Evolutionary conservation across 1,140 invertebrate genomes (phyloP), one percentile per base, ranked within the genome.

Genomic region (Euura saliciscinereae): DNA sequence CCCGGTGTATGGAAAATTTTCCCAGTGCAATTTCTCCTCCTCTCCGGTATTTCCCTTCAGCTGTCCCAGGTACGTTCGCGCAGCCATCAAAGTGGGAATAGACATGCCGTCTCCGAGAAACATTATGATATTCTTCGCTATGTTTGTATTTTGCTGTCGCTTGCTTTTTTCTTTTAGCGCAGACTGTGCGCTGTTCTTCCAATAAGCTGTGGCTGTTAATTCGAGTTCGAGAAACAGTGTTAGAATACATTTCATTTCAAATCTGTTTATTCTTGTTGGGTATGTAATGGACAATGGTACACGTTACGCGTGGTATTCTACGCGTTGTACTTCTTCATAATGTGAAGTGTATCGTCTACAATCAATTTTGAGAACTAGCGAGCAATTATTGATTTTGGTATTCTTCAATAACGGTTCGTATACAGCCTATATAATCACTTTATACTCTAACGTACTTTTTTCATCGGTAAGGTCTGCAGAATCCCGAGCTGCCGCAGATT

Each of bases 71-170:
- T 90, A 89, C 44, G 93, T 91, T 68, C 94, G 86, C 8, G 91
- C 90, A 0, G 93, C 92, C 0, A 91, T 91, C 7, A 94, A 77
- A 0, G 94, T 94, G 2, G 92, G 85, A 7, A 94, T 82, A 2
- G 93, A 93, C 90, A 95, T 92, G 2, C 94, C 94, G 79, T 95
- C 94, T 0, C 94, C 94, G 65, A 96, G 80, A 76, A 94, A 93
- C 73, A 95, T 82, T 11, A 95, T 91, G 0, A 94, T 86, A 81
- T 94, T 94, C 76, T 91, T 93, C 6, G 94, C 93, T 67, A 72
- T 76, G 1, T 82, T 78, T 5, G 28, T 71, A 64, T 74, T 93
- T 51, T 81, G 80, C 81, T 89, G 86, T 3, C 87, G 80, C 13
- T 86, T 84, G 2, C 93, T 74, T 3, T 91, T 89, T 66, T 87